Evolutionary conservation across 2,797 vertebrate genomes (phyloP), one percentile per base, ranked within the genome.

Genomic region (Pogoniulus pusillus): DNA sequence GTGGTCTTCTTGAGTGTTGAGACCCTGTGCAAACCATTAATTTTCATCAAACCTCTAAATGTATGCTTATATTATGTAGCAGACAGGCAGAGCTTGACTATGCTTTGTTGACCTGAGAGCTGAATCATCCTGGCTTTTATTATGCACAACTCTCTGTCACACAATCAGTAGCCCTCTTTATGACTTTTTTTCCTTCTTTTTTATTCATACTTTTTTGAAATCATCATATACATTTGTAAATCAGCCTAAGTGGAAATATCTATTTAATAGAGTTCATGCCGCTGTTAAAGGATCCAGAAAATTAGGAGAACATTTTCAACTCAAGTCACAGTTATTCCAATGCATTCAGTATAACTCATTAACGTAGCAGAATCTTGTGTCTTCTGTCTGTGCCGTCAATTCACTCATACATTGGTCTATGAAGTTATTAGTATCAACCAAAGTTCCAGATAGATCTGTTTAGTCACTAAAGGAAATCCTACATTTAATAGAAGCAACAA

Each of bases 311-410:
- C 88, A 68, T 92, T 95, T 95, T 74, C 76, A 95, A 93, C 63
- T 51, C 73, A 83, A 95, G 87, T 83, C 91, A 72, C 84, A 93
- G 94, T 94, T 96, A 96, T 95, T 94, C 88, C 89, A 75, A 59
- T 87, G 85, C 93, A 96, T 96, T 96, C 96, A 97, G 90, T 96
- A 83, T 80, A 96, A 95, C 73, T 96, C 90, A 90, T 92, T 94
- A 95, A 94, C 94, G 93, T 87, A 79, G 92, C 6, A 6, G 84
- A 94, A 39, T 39, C 37, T 35, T 96, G 92, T 93, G 75, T 92
- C 92, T 95, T 94, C 95, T 94, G 96, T 96, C 96, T 97, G 95
- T 96, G 96, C 94, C 62, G 96, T 96, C 94, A 94, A 95, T 96
- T 97, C 96, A 96, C 96, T 66, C 7, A 26, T 85, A 87, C 87